Percentiles rank a stretch among this genome's conserved stretches.
Evolutionary conservation across 2,888 invertebrate species (phyloP).

Genomic region (Apotomis capreana): DNA sequence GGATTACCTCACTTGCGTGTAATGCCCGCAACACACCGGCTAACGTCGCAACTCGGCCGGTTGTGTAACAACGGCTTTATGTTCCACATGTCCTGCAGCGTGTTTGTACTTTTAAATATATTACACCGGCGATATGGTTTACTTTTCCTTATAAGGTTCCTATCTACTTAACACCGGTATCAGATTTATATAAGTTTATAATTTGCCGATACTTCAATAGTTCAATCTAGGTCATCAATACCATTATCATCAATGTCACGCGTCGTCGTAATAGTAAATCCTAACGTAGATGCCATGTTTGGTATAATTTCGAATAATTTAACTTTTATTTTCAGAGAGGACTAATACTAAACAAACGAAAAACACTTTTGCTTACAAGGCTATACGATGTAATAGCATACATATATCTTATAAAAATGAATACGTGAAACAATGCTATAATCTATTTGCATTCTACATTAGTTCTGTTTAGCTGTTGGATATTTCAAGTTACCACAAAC

Average conservation of each 20-base stretch:
- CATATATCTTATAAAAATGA: too few relatives aligned
- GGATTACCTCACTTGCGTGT: conserved; percentile 38
- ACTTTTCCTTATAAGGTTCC: conserved; percentile 7
- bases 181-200: not conserved
- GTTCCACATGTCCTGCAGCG: conserved; percentile 28
- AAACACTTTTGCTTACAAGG: too few relatives aligned
- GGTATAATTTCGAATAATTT: too few relatives aligned
- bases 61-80: conserved; percentile 39
- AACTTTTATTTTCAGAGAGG: too few relatives aligned
- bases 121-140: conserved; percentile 10
- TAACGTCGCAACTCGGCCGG: conserved; percentile 35
- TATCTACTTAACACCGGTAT: not conserved
- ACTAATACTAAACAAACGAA: too few relatives aligned
- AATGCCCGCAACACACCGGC: conserved; percentile 37
- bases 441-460: too few relatives aligned
- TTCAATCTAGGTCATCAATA: too few relatives aligned
- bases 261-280: too few relatives aligned
- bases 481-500: conserved; percentile 21
- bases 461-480: not conserved
- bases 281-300: too few relatives aligned
- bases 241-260: too few relatives aligned
- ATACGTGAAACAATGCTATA: not conserved
- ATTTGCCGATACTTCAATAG: too few relatives aligned
- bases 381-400: too few relatives aligned
- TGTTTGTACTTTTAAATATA: conserved; percentile 25